Conservation (phyloP, 2,113 vertebrate species). For the Merops nubicus region DNA sequence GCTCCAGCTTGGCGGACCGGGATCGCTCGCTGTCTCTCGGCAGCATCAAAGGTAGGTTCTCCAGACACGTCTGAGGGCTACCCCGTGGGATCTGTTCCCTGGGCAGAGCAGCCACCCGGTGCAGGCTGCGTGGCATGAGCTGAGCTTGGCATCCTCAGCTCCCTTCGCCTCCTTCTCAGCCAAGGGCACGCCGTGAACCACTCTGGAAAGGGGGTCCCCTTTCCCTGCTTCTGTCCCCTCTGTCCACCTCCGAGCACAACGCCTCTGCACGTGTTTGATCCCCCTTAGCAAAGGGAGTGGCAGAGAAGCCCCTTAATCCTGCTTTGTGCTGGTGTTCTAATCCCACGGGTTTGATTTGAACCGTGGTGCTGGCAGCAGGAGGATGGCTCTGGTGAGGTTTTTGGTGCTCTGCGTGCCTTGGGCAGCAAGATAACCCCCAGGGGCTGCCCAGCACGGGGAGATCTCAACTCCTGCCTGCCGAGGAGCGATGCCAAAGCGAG, state of each 20-base stretch:
- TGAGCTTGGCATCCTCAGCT: neutral
- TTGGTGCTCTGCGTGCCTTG: neutral
- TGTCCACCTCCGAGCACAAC: neutral
- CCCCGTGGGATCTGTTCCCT: neutral
- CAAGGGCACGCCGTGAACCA: neutral
- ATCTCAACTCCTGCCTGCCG: neutral
- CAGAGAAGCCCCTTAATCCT: neutral
- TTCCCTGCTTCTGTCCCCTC: accelerated
- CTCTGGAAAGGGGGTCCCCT: neutral
- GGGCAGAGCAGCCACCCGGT: neutral
- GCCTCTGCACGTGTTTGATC: neutral
- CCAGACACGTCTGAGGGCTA: neutral
- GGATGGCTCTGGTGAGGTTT: neutral
- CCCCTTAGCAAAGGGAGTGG: neutral
- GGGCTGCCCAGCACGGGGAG: neutral
- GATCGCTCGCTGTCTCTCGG: conserved; percentile 83
- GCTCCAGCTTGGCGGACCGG: conserved; percentile 79
- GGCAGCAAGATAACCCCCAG: neutral
- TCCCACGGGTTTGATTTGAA: neutral
- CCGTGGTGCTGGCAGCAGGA: neutral
- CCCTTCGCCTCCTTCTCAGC: neutral
- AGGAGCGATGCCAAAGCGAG: neutral
- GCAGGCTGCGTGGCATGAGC: neutral
- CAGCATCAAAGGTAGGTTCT: conserved; percentile 87
- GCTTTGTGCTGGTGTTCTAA: neutral